phyloP scores from a whole-genome alignment of 2,797 vertebrate genomes.

The Pipistrellus nathusii region DNA sequence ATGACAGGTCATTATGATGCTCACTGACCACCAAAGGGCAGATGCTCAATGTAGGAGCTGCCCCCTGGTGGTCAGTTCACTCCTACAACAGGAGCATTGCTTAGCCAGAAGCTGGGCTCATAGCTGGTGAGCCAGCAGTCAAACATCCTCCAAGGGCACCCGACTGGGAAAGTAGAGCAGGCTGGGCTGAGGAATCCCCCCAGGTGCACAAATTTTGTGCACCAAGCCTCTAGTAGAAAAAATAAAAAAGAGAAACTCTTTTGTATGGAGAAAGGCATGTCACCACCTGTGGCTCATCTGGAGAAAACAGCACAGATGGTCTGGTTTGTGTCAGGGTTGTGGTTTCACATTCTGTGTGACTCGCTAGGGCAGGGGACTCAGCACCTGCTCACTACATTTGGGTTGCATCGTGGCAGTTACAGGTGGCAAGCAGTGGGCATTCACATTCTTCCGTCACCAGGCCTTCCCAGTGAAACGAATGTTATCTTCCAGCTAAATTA shows the following conservation, averaged over 20 bases:
- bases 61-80: too few species aligned
- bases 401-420: background rate
- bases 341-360: slow-evolving; percentile 60
- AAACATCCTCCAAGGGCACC: too few species aligned
- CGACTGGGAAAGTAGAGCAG: too few species aligned
- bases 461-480: slow-evolving; percentile 15
- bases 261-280: slow-evolving; percentile 42
- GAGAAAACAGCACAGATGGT: slow-evolving; percentile 73
- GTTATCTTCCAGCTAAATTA: slow-evolving; percentile 48
- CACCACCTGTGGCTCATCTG: slow-evolving; percentile 51
- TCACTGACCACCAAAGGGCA: too few species aligned
- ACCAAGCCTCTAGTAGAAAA: background rate
- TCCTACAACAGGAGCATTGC: too few species aligned
- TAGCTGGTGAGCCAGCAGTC: too few species aligned
- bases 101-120: too few species aligned
- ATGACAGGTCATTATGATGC: too few species aligned
- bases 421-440: background rate
- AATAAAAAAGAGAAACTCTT: background rate
- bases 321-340: slow-evolving; percentile 42
- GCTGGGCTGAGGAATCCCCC: too few species aligned
- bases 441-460: background rate
- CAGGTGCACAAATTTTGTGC: too few species aligned
- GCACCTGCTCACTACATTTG: slow-evolving; percentile 75
- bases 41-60: too few species aligned
- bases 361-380: slow-evolving; percentile 77